Conservation (phyloP, 2,888 invertebrate species). For the Octodonta nipae region DNA sequence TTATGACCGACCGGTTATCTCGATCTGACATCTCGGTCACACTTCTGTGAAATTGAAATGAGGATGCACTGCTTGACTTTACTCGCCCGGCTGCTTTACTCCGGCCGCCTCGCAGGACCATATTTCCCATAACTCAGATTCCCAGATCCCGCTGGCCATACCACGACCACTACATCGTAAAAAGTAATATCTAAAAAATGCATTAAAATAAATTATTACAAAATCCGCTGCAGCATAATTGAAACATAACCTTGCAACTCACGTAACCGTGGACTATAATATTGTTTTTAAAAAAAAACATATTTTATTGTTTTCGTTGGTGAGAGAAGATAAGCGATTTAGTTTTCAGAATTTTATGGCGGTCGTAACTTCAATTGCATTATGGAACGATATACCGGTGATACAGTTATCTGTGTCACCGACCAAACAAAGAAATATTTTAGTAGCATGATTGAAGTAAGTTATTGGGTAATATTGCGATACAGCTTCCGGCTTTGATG, state of each 20-base stretch:
- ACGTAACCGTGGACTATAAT: constrained; percentile 8
- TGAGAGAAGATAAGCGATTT: constrained; percentile 1
- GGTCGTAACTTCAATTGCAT: too few relatives aligned
- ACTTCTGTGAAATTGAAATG: constrained; percentile 10
- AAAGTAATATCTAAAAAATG: constrained; percentile 17
- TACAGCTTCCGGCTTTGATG: too few relatives aligned
- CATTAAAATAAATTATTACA: constrained; percentile 20
- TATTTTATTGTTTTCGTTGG: constrained; percentile 1
- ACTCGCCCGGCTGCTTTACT: constrained; percentile 1
- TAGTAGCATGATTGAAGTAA: too few relatives aligned
- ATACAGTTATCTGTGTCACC: too few relatives aligned
- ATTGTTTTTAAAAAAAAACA: constrained; percentile 1
- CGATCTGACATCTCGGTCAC: constrained; percentile 7
- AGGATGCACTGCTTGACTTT: too few relatives aligned
- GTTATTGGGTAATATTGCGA: too few relatives aligned
- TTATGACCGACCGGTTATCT: constrained; percentile 5
- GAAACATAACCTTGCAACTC: constrained; percentile 18
- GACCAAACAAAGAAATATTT: too few relatives aligned
- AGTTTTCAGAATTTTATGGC: constrained; percentile 1
- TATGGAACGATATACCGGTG: constrained; percentile 16
- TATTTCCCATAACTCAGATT: constrained; percentile 12
- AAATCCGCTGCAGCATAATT: constrained; percentile 18
- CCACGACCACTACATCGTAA: too few relatives aligned
- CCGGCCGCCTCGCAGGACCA: constrained; percentile 1
- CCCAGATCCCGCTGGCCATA: too few relatives aligned